Evolutionary conservation across 2,797 vertebrate species (phyloP).

Genomic region (Percopsis omiscomaycus): DNA sequence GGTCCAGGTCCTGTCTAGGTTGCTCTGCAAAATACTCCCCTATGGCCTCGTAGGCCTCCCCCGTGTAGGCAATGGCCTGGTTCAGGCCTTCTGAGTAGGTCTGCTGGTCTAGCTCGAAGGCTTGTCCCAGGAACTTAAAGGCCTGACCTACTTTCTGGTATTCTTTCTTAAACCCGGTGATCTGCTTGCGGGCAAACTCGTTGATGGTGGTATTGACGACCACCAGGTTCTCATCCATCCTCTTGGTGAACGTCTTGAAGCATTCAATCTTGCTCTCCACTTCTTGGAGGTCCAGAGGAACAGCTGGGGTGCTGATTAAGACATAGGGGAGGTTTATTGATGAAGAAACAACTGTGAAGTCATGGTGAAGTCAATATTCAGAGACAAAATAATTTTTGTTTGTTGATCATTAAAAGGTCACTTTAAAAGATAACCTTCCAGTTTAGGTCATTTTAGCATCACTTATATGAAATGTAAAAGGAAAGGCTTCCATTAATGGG

Average conservation of each 20-base stretch:
- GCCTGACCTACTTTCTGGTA: constrained; percentile 96
- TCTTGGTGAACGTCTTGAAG: constrained; percentile 93
- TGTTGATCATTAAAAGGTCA: too few relatives aligned
- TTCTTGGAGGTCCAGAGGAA: constrained; percentile 87
- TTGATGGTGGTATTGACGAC: constrained; percentile 87
- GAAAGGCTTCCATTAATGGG: too few relatives aligned
- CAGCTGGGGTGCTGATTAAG: constrained; percentile 80
- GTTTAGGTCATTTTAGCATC: too few relatives aligned
- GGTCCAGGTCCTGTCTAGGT: constrained; percentile 91
- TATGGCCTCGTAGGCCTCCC: constrained; percentile 88
- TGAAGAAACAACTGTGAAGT: neutral
- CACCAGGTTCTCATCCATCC: constrained; percentile 92
- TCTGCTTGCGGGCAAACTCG: constrained; percentile 93
- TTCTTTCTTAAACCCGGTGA: constrained; percentile 93
- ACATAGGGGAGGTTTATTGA: constrained; percentile 13
- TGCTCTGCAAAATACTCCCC: constrained; percentile 96
- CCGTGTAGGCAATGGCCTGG: constrained; percentile 90
- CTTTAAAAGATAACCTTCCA: neutral
- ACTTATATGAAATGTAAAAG: too few relatives aligned
- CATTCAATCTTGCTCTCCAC: constrained; percentile 91
- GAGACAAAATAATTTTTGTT: too few relatives aligned
- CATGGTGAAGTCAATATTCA: neutral
- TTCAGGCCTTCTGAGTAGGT: constrained; percentile 86
- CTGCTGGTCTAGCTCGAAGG: constrained; percentile 95
- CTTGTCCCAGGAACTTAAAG: constrained; percentile 88